These are phyloP conservation scores for Tetrax tetrax DNA, from an alignment of 2,113 vertebrate species.

Conservation along the genomic window DNA sequence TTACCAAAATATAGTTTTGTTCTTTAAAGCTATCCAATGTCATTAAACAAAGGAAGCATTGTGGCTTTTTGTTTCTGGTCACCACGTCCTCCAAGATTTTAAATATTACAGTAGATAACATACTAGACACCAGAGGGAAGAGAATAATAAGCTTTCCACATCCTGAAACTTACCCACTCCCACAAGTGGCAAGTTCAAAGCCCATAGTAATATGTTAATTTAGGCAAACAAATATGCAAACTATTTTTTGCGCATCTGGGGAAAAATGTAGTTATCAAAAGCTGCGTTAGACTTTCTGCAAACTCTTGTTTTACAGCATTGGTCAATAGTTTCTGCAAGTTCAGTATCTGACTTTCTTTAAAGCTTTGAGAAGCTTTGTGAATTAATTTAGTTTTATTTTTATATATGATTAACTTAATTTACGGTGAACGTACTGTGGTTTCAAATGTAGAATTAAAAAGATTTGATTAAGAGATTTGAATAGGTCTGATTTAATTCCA, in stretches of 20 bases:
- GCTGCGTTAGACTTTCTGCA: not conserved
- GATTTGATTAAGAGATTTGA: not conserved
- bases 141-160: not conserved
- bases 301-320: not conserved
- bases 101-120: not conserved
- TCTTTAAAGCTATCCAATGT: not conserved
- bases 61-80: not conserved
- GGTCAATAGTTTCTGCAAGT: not conserved
- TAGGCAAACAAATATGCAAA: not conserved
- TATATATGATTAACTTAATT: not conserved
- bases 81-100: not conserved
- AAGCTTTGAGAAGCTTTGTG: not conserved
- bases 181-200: not conserved
- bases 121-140: not conserved
- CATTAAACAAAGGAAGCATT: not conserved
- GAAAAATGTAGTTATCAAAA: not conserved
- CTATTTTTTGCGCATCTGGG: not conserved
- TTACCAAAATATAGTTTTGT: not conserved
- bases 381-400: not conserved
- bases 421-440: not conserved
- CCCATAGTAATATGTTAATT: not conserved
- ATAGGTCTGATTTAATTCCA: not conserved
- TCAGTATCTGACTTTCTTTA: not conserved
- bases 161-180: not conserved
- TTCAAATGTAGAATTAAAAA: not conserved